Evolutionary conservation across 1,140 invertebrate genomes (phyloP).

Genomic region (Ruditapes philippinarum): DNA sequence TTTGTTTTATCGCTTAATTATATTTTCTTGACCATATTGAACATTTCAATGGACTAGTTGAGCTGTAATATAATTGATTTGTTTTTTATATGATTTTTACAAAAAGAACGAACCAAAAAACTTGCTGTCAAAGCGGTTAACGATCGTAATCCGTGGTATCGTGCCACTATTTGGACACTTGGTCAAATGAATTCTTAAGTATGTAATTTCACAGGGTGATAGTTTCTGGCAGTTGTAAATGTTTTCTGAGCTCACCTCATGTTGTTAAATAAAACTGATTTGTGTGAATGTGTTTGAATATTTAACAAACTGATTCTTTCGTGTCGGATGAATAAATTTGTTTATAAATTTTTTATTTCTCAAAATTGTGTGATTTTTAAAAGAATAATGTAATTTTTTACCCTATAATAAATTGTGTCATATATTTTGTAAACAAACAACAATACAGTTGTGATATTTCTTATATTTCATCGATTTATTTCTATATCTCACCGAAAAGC

Average conservation of each 20-base stretch:
- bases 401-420: too few species aligned
- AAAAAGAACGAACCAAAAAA: slow-evolving; percentile 1
- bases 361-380: too few species aligned
- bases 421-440: too few species aligned
- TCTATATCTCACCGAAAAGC: too few species aligned
- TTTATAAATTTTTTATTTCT: too few species aligned
- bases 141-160: not conserved
- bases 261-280: not conserved
- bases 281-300: not conserved
- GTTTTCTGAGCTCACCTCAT: not conserved
- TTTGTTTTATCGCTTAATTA: not conserved
- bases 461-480: too few species aligned
- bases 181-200: slow-evolving; percentile 30
- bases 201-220: slow-evolving; percentile 27
- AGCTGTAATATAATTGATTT: not conserved
- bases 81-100: slow-evolving; percentile 15
- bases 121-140: not conserved
- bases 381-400: too few species aligned
- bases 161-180: not conserved
- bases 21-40: not conserved
- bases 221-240: not conserved
- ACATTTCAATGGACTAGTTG: not conserved
- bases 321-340: too few species aligned
- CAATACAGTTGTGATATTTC: too few species aligned
- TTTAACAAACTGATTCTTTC: not conserved